Conservation (phyloP, 2,113 vertebrate species). For the Melospiza georgiana region DNA sequence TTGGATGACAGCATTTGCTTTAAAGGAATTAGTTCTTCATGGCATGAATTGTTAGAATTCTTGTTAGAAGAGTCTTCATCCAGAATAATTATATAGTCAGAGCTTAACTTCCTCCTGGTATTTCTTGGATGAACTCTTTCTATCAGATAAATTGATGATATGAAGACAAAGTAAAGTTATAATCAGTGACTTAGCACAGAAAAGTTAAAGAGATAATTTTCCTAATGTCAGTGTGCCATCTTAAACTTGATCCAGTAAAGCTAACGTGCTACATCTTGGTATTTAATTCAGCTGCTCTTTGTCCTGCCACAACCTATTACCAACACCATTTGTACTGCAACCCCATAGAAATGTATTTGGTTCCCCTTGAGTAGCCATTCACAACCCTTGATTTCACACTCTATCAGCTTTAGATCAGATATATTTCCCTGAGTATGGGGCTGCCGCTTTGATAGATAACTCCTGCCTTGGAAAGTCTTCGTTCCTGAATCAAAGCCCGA, state of each 20-base stretch:
- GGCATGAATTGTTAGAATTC: not conserved
- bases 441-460: conserved; percentile 69
- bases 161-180: conserved; percentile 1
- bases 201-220: not conserved
- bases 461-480: conserved; percentile 52
- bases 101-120: not conserved
- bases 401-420: conserved; percentile 67
- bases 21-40: not conserved
- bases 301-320: conserved; percentile 60
- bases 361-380: conserved; percentile 59
- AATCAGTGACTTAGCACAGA: not conserved
- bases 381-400: conserved; percentile 70
- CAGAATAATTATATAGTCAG: not conserved
- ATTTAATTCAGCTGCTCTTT: conserved; percentile 42
- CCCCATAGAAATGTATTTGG: conserved; percentile 50
- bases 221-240: not conserved
- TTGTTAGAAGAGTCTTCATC: not conserved
- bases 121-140: not conserved
- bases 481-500: conserved; percentile 55
- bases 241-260: not conserved
- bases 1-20: not conserved
- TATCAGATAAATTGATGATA: not conserved
- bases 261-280: not conserved
- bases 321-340: conserved; percentile 47
- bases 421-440: conserved; percentile 56